Conservation (phyloP, 2,888 invertebrate genomes). For the Ligdia adustata region DNA sequence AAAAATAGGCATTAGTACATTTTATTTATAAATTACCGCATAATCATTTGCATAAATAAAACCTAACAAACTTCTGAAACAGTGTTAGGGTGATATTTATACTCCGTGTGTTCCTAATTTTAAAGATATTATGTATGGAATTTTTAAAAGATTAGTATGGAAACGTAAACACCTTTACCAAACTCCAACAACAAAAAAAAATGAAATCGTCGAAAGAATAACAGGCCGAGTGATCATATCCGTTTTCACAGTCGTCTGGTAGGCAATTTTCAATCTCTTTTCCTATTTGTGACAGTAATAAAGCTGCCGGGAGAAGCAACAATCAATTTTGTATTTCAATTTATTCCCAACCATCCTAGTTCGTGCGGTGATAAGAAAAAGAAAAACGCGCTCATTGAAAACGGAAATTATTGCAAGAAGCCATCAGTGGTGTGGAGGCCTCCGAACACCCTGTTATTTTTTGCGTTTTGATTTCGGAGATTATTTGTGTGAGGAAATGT, state of each 20-base stretch:
- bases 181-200: constrained; percentile 41
- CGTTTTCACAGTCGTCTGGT: constrained; percentile 59
- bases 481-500: constrained; percentile 11
- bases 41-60: too few relatives aligned
- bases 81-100: too few relatives aligned
- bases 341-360: constrained; percentile 83
- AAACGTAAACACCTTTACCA: too few relatives aligned
- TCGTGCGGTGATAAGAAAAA: constrained; percentile 83
- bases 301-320: constrained; percentile 82
- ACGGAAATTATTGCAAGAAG: constrained; percentile 85
- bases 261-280: constrained; percentile 81
- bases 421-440: constrained; percentile 77
- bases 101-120: too few relatives aligned
- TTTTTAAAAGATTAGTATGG: too few relatives aligned
- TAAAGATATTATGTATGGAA: too few relatives aligned
- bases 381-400: constrained; percentile 81
- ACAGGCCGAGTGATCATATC: constrained; percentile 54
- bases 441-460: constrained; percentile 56
- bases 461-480: constrained; percentile 27
- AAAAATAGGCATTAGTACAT: too few relatives aligned
- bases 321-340: constrained; percentile 85
- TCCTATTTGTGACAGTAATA: constrained; percentile 84
- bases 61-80: too few relatives aligned
- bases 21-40: too few relatives aligned
- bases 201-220: constrained; percentile 55